These are phyloP conservation scores for Nebria salina DNA, from an alignment of 2,888 invertebrate genomes.

Conservation along the genomic window DNA sequence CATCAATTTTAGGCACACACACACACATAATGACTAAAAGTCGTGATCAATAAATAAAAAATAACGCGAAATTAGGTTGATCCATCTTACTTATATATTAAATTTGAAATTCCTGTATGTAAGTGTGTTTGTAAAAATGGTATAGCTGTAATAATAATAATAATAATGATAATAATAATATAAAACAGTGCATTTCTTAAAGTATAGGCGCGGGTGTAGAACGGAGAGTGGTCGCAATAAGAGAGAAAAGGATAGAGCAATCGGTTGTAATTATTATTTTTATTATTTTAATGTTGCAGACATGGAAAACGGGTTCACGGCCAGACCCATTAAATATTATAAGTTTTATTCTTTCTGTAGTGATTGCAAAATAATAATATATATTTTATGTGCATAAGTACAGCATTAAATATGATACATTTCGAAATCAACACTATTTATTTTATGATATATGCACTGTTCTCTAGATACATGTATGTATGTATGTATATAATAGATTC, in stretches of 20 bases:
- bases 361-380: conserved; percentile 47
- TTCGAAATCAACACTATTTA: conserved; percentile 25
- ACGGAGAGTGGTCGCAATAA: background rate
- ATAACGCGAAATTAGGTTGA: too few species aligned
- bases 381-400: conserved; percentile 46
- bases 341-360: conserved; percentile 59
- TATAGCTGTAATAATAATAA: too few species aligned
- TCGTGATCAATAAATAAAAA: too few species aligned
- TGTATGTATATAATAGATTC: too few species aligned
- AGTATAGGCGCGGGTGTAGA: background rate
- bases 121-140: too few species aligned
- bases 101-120: too few species aligned
- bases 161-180: too few species aligned
- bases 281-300: conserved; percentile 48
- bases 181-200: background rate
- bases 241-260: conserved; percentile 15
- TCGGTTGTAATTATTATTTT: conserved; percentile 48
- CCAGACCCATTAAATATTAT: conserved; percentile 64
- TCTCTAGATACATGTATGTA: too few species aligned
- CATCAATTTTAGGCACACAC: too few species aligned
- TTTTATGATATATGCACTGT: too few species aligned
- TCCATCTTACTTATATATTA: too few species aligned
- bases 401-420: conserved; percentile 45
- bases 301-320: conserved; percentile 58
- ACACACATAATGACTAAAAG: too few species aligned